Conservation (phyloP, 2,113 vertebrate species). For the Phoxinus phoxinus region DNA sequence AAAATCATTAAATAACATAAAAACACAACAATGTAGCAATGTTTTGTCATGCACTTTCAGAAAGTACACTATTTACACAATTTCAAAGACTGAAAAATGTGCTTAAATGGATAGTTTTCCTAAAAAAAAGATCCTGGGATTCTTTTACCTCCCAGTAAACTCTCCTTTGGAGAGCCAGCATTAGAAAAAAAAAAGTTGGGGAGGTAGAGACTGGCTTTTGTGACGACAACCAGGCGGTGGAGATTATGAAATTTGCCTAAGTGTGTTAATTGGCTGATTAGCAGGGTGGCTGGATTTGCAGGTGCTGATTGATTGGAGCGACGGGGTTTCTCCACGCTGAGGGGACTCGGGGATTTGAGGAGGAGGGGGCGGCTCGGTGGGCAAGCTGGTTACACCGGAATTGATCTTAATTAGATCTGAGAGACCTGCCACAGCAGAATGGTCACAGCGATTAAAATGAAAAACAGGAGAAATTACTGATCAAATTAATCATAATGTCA, state of each 20-base stretch:
- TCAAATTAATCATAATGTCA: conserved; percentile 99
- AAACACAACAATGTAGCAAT: too few species aligned
- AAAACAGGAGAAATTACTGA: conserved; percentile 99
- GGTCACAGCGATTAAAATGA: conserved; percentile 99
- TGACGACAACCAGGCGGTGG: conserved; percentile 85
- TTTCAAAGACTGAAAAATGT: background rate
- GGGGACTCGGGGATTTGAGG: conserved; percentile 91
- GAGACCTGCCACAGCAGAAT: conserved; percentile 99
- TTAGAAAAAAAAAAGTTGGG: background rate
- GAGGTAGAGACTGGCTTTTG: conserved; percentile 52
- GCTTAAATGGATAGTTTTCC: background rate
- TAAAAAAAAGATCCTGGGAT: background rate
- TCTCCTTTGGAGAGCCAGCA: background rate
- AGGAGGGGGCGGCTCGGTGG: conserved; percentile 55
- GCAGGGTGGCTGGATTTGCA: conserved; percentile 80
- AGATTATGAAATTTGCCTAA: conserved; percentile 98
- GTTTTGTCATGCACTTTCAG: too few species aligned
- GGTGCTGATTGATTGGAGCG: conserved; percentile 95
- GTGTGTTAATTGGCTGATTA: conserved; percentile 95
- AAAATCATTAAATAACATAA: too few species aligned
- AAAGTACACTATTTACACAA: background rate
- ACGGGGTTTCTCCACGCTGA: conserved; percentile 91
- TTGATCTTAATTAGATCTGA: conserved; percentile 99
- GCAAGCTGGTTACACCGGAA: conserved; percentile 98
- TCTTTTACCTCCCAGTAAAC: background rate